Evolutionary conservation across 2,113 vertebrate species (phyloP).

Genomic region (Zapornia atra): DNA sequence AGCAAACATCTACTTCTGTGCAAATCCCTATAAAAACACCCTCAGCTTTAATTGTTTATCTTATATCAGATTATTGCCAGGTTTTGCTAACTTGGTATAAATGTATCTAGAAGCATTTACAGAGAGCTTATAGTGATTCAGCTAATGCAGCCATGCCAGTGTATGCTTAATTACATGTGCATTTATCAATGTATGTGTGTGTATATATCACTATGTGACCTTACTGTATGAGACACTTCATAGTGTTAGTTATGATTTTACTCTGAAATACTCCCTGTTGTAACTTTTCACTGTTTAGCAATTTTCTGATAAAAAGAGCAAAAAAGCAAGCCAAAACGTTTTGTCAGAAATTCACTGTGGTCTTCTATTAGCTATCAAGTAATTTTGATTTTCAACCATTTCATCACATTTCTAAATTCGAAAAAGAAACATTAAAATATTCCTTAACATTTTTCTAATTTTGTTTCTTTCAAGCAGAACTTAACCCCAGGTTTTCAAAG

Average conservation of each 20-base stretch:
- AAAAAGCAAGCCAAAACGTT: neutral
- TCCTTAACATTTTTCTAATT: neutral
- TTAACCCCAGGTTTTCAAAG: neutral
- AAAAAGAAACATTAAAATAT: neutral
- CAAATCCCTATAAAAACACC: neutral
- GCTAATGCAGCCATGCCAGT: neutral
- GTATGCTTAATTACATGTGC: neutral
- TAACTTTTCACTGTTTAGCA: neutral
- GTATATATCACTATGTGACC: neutral
- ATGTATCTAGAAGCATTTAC: neutral
- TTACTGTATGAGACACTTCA: neutral
- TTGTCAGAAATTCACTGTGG: neutral
- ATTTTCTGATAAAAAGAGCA: neutral
- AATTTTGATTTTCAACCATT: neutral
- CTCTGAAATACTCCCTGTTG: neutral
- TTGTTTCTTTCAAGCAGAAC: neutral
- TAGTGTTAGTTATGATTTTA: neutral
- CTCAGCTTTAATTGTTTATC: constrained; percentile 6
- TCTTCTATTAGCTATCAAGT: neutral
- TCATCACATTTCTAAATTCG: neutral
- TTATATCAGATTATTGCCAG: neutral
- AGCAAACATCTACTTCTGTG: neutral
- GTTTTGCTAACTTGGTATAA: constrained; percentile 1
- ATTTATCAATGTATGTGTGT: neutral
- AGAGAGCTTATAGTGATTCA: neutral